Percentiles rank a stretch among this genome's conserved stretches.
Conservation (phyloP, 2,797 vertebrate genomes). For the Semotilus atromaculatus region DNA sequence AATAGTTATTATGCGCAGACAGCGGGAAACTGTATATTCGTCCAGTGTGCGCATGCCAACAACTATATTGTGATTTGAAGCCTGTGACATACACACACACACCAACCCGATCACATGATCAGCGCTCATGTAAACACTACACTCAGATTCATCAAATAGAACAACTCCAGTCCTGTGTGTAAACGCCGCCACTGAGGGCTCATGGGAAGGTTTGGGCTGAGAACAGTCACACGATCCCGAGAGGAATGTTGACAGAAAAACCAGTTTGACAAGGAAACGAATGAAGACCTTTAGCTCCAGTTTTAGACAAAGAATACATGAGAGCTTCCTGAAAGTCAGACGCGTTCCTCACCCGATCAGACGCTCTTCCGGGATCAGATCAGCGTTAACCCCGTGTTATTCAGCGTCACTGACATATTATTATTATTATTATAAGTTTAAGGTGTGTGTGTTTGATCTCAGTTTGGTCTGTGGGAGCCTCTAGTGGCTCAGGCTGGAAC, state of each 20-base stretch:
- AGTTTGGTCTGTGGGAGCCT: neutral
- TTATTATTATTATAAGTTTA: neutral
- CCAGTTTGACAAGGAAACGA: constrained; percentile 75
- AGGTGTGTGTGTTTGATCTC: neutral
- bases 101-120: no score
- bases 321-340: neutral
- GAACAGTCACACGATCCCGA: constrained; percentile 23
- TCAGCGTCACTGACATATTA: neutral
- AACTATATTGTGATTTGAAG: no score
- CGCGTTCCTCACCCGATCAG: no score
- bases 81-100: no score
- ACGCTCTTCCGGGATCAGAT: no score
- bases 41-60: no score
- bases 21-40: no score
- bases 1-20: no score
- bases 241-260: constrained; percentile 65
- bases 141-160: no score
- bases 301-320: constrained; percentile 7
- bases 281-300: neutral
- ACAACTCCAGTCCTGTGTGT: no score
- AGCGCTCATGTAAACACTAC: no score
- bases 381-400: no score
- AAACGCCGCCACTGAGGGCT: neutral
- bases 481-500: neutral
- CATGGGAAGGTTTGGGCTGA: constrained; percentile 1